Base-by-base conservation (phyloP, 2,888 invertebrate genomes). In the Cecidostiba fungosa region DNA sequence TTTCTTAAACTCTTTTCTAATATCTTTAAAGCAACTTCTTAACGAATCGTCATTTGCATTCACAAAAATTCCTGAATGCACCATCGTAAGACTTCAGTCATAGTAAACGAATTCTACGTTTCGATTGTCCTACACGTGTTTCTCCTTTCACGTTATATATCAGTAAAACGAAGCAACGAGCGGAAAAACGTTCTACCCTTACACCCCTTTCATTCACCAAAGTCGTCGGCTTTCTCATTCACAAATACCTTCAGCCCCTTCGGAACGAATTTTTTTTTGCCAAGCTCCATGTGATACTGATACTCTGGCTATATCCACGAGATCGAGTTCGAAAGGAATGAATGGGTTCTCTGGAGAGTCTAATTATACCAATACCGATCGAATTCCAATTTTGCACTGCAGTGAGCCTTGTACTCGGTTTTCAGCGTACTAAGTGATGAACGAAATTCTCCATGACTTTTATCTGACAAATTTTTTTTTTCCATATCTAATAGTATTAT, bases 111-210 rank as follows among this genome's bases (percentile, higher is more conserved):
- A 54, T 23, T 23, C 19, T 39, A 36, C 70, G 26, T 72, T 77
- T 72, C 72, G 19, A 43, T 62, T 77, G 72, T 19, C 26, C 4
- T 47, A 1, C 32, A 29, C 32, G 2, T n/a, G 16, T 54, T 77
- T 26, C 69, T 69, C 39, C 69, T 50, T 69, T 36, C 59, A 59
- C 54, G n/a, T 4, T 59, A 43, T 12, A 43, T 43, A 54, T 77
- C 32, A n/a, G 36, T 12, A 5, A 36, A n/a, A n/a, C 32, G 26
- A 39, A 70, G 14, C 47, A 32, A 39, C n/a, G 32, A 84, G 36
- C 79, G 84, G 73, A 79, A 84, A 76, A 29, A 76, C 69, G 74
- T 66, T 79, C 84, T 84, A 79, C 79, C 50, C 70, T 85, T 85
- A 81, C 85, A 72, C 76, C 77, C 85, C 43, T 77, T 80, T 81